These are phyloP conservation scores for Rousettus madagascariensis DNA, from an alignment of 2,797 vertebrate genomes.

Conservation along the genomic window DNA sequence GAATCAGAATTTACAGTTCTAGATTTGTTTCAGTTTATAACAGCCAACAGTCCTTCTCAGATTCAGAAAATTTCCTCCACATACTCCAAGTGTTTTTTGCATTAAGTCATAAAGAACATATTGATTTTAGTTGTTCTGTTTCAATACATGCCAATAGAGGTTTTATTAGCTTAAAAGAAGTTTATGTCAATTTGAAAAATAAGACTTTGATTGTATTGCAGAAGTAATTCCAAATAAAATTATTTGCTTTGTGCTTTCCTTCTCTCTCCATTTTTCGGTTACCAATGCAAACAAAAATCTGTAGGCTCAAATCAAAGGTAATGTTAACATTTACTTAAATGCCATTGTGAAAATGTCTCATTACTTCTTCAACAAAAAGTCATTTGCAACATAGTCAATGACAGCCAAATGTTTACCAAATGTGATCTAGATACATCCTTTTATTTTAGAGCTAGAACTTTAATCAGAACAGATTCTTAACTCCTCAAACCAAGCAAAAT, in stretches of 20 bases:
- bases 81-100: neutral
- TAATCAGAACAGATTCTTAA: neutral
- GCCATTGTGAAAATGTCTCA: neutral
- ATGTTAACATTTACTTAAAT: neutral
- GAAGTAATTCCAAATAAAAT: neutral
- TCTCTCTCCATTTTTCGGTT: neutral
- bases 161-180: constrained; percentile 31
- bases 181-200: constrained; percentile 17
- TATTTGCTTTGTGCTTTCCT: neutral
- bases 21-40: neutral
- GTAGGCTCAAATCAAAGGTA: neutral
- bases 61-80: constrained; percentile 2
- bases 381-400: neutral
- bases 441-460: neutral
- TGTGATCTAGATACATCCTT: neutral
- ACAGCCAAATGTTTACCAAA: neutral
- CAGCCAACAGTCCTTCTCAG: neutral
- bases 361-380: neutral
- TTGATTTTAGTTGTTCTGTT: constrained; percentile 22
- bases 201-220: neutral
- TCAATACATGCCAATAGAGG: constrained; percentile 15
- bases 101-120: neutral
- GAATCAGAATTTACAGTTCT: neutral
- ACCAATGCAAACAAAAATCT: neutral
- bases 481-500: neutral